Conservation (phyloP, 2,113 vertebrate species). For the Herpetotheres cachinnans region DNA sequence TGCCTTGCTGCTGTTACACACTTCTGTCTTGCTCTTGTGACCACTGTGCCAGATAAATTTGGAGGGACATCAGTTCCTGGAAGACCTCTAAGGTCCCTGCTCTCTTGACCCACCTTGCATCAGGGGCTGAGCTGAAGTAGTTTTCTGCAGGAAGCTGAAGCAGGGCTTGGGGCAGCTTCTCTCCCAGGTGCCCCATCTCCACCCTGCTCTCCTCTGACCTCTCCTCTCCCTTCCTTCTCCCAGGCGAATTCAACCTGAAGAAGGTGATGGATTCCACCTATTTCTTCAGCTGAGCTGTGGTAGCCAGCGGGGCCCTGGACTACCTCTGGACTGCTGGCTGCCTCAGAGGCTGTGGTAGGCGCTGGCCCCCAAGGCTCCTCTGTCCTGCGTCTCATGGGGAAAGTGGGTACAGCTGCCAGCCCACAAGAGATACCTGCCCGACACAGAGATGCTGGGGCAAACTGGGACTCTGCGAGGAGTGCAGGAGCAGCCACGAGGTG, state of each 20-base stretch:
- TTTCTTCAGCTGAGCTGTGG: slow-evolving; percentile 89
- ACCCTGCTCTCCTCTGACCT: neutral
- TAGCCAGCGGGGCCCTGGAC: neutral
- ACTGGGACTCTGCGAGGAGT: neutral
- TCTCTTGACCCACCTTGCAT: neutral
- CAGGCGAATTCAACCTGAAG: slow-evolving; percentile 87
- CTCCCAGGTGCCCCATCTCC: neutral
- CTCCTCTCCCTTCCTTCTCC: neutral
- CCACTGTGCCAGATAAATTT: neutral
- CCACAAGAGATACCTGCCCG: neutral
- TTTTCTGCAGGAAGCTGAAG: neutral
- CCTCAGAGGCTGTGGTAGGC: neutral
- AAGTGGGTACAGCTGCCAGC: neutral
- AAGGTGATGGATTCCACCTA: slow-evolving; percentile 88
- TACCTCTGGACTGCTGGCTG: neutral
- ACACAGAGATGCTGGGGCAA: neutral
- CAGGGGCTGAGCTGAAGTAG: neutral
- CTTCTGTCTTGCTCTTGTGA: neutral
- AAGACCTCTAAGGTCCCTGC: neutral
- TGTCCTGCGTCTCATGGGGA: accelerated
- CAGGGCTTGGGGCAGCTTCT: neutral
- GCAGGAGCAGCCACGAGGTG: neutral
- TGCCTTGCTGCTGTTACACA: neutral
- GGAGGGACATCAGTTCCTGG: neutral
- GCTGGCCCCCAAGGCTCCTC: accelerated